phyloP scores from a whole-genome alignment of 2,797 vertebrate genomes.

The Silurus lanzhouensis region DNA sequence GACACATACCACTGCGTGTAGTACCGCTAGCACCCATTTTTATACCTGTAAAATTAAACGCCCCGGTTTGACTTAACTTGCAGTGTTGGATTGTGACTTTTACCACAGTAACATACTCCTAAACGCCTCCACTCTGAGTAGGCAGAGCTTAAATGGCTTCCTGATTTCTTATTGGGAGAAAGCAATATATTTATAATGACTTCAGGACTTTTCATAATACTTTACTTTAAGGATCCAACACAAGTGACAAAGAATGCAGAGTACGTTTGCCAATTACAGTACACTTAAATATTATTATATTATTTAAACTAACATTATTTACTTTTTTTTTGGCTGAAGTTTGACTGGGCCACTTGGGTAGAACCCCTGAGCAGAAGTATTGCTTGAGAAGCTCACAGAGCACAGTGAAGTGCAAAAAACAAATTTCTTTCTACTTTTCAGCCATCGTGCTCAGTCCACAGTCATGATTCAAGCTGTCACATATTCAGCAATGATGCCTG shows the following conservation, averaged over 20 bases:
- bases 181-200: neutral
- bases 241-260: conserved; percentile 30
- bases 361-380: conserved; percentile 48
- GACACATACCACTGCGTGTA: too few species aligned
- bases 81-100: neutral
- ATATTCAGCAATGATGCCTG: neutral
- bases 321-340: too few species aligned
- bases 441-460: conserved; percentile 51
- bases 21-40: too few species aligned
- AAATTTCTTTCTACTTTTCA: conserved; percentile 36
- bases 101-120: neutral
- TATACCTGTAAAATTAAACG: too few species aligned
- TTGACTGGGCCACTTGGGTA: conserved; percentile 37
- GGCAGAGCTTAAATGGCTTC: neutral
- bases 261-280: neutral
- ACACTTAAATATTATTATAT: neutral
- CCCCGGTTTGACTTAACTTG: neutral
- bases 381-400: conserved; percentile 47
- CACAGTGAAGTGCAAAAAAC: conserved; percentile 42
- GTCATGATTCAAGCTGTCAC: conserved; percentile 31
- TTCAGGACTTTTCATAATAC: conserved; percentile 33
- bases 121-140: neutral
- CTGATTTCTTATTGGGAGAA: conserved; percentile 38
- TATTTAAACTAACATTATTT: neutral
- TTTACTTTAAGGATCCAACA: conserved; percentile 38